phyloP scores from a whole-genome alignment of 2,888 invertebrate genomes.

The Nemoura dubitans region DNA sequence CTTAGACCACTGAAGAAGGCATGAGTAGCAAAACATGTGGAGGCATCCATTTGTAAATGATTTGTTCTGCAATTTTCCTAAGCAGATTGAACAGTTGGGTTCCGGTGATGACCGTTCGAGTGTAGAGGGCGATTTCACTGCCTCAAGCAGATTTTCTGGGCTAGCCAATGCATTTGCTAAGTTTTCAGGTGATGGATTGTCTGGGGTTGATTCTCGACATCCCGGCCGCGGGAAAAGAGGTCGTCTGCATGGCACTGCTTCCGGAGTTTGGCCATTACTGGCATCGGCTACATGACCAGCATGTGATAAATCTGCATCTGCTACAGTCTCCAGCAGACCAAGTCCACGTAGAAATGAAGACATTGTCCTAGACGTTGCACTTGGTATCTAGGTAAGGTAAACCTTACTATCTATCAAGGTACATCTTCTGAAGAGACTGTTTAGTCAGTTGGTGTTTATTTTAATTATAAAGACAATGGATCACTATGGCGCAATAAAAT shows the following conservation, averaged over 20 bases:
- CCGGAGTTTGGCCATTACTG: neutral
- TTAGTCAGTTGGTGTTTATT: too few relatives aligned
- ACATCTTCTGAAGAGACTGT: too few relatives aligned
- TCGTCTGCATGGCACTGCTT: neutral
- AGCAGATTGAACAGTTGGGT: slow-evolving; percentile 91
- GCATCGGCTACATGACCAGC: neutral
- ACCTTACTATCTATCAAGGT: too few relatives aligned
- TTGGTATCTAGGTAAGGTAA: too few relatives aligned
- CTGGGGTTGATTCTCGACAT: neutral
- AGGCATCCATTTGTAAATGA: slow-evolving; percentile 92
- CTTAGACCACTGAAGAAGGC: slow-evolving; percentile 93
- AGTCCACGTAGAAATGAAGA: neutral
- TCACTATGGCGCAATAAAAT: too few relatives aligned
- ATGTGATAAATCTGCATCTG: neutral
- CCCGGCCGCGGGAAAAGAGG: neutral
- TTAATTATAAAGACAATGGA: too few relatives aligned
- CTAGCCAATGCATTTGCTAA: neutral
- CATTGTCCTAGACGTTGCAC: neutral
- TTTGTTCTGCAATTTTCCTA: slow-evolving; percentile 85
- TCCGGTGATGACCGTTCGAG: slow-evolving; percentile 70
- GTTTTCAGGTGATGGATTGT: neutral
- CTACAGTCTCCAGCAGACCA: neutral
- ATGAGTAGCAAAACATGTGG: slow-evolving; percentile 94
- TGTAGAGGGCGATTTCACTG: neutral
- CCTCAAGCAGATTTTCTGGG: neutral